phyloP scores from a whole-genome alignment of 1,140 invertebrate species.

The Drosophila eugracilis region DNA sequence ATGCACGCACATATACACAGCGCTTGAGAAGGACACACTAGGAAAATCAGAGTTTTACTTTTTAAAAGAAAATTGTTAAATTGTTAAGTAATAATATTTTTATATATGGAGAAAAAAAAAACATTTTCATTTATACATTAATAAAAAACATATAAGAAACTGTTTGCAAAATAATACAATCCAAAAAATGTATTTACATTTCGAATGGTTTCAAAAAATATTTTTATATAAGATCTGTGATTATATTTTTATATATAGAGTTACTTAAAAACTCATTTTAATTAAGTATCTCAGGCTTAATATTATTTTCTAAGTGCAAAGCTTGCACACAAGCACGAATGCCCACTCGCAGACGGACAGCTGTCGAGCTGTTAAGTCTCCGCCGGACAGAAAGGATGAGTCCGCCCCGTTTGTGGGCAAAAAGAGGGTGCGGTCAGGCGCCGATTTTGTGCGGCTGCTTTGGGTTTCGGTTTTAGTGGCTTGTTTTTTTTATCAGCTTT shows the following conservation, averaged over 20 bases:
- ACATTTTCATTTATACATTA: too few species aligned
- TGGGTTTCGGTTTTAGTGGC: constrained; percentile 24
- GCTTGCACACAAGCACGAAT: constrained; percentile 27
- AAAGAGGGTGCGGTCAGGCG: constrained; percentile 41
- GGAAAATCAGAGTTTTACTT: neutral
- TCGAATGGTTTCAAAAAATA: too few species aligned
- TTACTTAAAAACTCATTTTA: too few species aligned
- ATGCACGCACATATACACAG: constrained; percentile 47
- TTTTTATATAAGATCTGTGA: too few species aligned
- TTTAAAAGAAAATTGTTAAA: too few species aligned
- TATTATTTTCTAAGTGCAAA: constrained; percentile 3
- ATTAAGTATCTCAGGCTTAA: too few species aligned
- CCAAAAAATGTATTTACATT: too few species aligned
- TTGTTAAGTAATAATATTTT: too few species aligned
- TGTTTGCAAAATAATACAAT: too few species aligned
- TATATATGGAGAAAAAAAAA: too few species aligned
- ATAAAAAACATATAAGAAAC: too few species aligned
- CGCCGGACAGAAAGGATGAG: constrained; percentile 50
- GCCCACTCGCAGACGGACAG: constrained; percentile 34
- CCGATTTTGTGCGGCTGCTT: constrained; percentile 55
- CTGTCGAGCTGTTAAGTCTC: constrained; percentile 72
- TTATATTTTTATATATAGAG: too few species aligned
- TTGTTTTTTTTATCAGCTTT: constrained; percentile 26
- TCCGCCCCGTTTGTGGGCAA: constrained; percentile 26
- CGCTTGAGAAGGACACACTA: constrained; percentile 8